Percentiles rank a stretch among this genome's conserved stretches.
Evolutionary conservation across 1,140 invertebrate genomes (phyloP).

Genomic region (Trachymyrmex cornetzi): DNA sequence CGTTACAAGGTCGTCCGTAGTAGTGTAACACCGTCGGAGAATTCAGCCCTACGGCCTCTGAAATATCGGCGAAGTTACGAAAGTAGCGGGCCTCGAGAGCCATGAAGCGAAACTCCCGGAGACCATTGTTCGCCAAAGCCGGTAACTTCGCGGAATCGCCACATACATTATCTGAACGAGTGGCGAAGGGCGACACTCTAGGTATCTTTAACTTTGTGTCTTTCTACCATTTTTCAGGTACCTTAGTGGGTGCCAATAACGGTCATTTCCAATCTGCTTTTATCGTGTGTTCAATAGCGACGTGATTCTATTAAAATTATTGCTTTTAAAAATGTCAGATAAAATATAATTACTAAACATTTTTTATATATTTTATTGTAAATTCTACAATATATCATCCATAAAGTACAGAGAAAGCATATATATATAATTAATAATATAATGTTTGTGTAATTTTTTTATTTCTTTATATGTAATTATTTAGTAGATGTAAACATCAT

Average conservation of each 20-base stretch:
- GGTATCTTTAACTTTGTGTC: conserved; percentile 79
- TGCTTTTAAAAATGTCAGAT: not conserved
- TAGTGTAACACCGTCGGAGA: conserved; percentile 70
- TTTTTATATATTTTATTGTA: not conserved
- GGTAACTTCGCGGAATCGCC: conserved; percentile 82
- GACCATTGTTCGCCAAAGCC: conserved; percentile 83
- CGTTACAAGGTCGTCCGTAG: conserved; percentile 76
- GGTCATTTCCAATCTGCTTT: not conserved
- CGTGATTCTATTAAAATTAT: conserved; percentile 21
- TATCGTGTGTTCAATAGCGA: conserved; percentile 18
- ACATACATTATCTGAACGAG: conserved; percentile 82
- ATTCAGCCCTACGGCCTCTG: conserved; percentile 75
- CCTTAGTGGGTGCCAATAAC: conserved; percentile 42
- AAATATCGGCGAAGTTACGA: conserved; percentile 85
- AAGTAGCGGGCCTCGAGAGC: conserved; percentile 71
- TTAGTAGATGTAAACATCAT: conserved; percentile 2
- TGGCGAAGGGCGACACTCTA: conserved; percentile 70
- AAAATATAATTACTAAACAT: not conserved
- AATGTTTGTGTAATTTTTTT: not conserved
- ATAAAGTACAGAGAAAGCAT: not conserved
- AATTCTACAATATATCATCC: not conserved
- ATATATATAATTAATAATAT: not conserved
- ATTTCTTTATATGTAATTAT: not conserved
- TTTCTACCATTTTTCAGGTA: conserved; percentile 74
- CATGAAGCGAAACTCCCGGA: conserved; percentile 77